Evolutionary conservation across 2,113 vertebrate genomes (phyloP).

Genomic region (Apteryx mantelli): DNA sequence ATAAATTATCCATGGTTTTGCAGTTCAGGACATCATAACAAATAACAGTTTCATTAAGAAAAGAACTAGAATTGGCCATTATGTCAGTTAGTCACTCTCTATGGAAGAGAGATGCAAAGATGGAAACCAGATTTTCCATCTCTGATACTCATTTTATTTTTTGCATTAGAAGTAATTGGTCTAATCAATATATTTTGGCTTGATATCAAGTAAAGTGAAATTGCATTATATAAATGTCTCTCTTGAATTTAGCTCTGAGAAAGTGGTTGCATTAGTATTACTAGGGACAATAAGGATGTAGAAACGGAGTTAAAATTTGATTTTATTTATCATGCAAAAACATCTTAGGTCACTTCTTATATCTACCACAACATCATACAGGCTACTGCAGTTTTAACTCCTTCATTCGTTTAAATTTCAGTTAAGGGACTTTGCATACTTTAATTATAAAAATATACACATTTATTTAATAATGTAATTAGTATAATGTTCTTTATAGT

Average conservation of each 20-base stretch:
- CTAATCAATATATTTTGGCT: not conserved
- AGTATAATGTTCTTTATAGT: not conserved
- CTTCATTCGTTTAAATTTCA: not conserved
- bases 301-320: not conserved
- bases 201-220: not conserved
- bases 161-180: not conserved
- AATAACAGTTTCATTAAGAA: not conserved
- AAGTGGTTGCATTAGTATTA: not conserved
- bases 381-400: not conserved
- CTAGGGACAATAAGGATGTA: not conserved
- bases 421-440: not conserved
- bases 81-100: not conserved
- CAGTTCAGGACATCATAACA: not conserved
- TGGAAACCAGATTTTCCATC: not conserved
- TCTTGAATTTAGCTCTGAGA: not conserved
- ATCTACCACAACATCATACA: not conserved
- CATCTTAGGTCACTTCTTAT: not conserved
- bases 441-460: not conserved
- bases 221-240: not conserved
- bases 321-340: not conserved
- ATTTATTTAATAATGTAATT: not conserved
- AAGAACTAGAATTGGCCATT: not conserved
- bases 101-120: not conserved
- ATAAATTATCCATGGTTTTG: not conserved
- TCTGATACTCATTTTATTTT: not conserved